Base-by-base conservation (phyloP, 1,140 invertebrate species). In the silkworm (Bombyx mori) region DNA sequence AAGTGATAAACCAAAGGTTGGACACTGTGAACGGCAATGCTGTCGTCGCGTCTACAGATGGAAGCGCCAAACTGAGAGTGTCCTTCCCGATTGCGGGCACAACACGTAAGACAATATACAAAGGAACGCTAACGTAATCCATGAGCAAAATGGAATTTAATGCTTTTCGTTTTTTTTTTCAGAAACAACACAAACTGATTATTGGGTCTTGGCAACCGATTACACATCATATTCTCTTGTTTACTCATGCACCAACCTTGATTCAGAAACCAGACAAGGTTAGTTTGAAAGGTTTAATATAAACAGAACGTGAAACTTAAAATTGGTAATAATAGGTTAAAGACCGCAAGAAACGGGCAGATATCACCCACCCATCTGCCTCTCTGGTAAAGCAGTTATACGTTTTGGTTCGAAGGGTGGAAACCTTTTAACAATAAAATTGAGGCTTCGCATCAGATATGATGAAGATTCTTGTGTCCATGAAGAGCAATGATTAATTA, bases 161-260 rank as follows among this genome's bases (percentile, higher is more conserved):
- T 18, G 12, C 10, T 8, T 10, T 2, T 54, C 6, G 18, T 26
- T 18, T 8, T 46, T 22, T 45, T 3, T 46, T 44, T n/a, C 46
- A 56, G 46, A 42, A 1, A 48, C 45, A 49, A 42, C 6, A 48
- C 22, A 49, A 6, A 57, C 89, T 0, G 89, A 90, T 6, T 84
- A 84, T 60, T 85, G 80, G 80, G 76, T 87, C 0, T 56, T 87
- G 22, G 62, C 58, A 1, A 87, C 84, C 6, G 75, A 87, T 56
- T 87, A 87, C 45, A 44, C 18, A 0, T 58, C 62, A 0, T 85
- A 80, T 52, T 68, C 83, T 7, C 56, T 86, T 5, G 82, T 84
- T 0, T 86, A 86, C 54, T 71, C 73, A 2, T 86, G 83, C 59
- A 42, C 54, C 1, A 73, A 83, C 62, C 7, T 77, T 6, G 55